Conservation (phyloP, 2,113 vertebrate species). For the Vombatus ursinus region DNA sequence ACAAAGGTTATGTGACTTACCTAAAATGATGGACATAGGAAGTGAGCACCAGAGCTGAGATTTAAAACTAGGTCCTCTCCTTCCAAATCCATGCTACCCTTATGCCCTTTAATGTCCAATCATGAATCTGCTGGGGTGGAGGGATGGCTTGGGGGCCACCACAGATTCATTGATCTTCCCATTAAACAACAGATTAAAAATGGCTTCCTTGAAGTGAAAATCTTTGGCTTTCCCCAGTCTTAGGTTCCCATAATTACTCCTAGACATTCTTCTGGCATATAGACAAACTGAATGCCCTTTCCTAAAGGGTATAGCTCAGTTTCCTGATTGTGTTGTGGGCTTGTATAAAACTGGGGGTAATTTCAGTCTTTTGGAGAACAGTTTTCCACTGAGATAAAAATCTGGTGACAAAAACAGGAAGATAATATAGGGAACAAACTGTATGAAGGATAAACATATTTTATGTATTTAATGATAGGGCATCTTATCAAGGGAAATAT, state of each 20-base stretch:
- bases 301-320: constrained; percentile 30
- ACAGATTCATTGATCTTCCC: neutral
- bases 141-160: neutral
- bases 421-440: neutral
- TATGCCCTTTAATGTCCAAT: neutral
- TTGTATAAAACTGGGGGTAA: neutral
- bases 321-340: constrained; percentile 12
- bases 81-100: neutral
- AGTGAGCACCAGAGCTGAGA: neutral
- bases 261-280: neutral
- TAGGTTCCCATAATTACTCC: neutral
- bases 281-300: neutral
- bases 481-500: neutral
- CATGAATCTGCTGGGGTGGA: neutral
- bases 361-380: neutral
- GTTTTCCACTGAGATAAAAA: neutral
- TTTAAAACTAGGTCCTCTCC: neutral
- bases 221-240: neutral
- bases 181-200: neutral
- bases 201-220: neutral
- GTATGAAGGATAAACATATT: neutral
- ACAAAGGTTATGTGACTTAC: neutral
- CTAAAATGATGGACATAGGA: neutral
- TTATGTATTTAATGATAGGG: neutral
- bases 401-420: neutral